Conservation (phyloP, 2,113 vertebrate species). For the Catharus fuscescens region DNA sequence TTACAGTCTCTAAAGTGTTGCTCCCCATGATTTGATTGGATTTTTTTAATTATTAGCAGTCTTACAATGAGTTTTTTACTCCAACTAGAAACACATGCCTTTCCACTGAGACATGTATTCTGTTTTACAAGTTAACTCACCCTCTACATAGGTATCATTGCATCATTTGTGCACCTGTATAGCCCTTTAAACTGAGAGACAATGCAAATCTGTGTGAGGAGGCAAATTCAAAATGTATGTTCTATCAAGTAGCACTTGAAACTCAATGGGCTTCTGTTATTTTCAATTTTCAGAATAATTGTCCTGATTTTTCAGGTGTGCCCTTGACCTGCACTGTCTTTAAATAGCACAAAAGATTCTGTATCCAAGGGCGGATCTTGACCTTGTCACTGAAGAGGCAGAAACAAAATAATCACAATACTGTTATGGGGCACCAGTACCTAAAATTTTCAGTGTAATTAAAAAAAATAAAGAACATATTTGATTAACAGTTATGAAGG, state of each 20-base stretch:
- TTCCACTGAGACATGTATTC: not conserved
- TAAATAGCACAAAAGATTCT: not conserved
- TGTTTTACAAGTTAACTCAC: not conserved
- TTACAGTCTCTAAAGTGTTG: not conserved
- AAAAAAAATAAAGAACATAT: not conserved
- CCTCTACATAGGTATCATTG: not conserved
- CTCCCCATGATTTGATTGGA: not conserved
- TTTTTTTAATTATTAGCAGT: not conserved
- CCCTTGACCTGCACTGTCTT: not conserved
- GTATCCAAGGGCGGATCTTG: not conserved
- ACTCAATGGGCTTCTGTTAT: not conserved
- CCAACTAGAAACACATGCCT: not conserved
- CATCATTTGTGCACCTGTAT: not conserved
- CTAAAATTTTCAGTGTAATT: not conserved
- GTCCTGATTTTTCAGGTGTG: not conserved
- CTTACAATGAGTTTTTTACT: not conserved
- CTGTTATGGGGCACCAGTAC: not conserved
- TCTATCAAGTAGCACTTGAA: not conserved
- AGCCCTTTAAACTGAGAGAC: not conserved
- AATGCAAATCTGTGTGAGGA: not conserved
- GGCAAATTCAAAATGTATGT: not conserved
- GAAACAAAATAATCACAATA: not conserved
- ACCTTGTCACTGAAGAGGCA: not conserved
- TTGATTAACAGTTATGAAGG: not conserved
- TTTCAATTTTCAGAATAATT: not conserved